Evolutionary conservation across 2,797 vertebrate species (phyloP).

Genomic region (Pseudochirops cupreus): DNA sequence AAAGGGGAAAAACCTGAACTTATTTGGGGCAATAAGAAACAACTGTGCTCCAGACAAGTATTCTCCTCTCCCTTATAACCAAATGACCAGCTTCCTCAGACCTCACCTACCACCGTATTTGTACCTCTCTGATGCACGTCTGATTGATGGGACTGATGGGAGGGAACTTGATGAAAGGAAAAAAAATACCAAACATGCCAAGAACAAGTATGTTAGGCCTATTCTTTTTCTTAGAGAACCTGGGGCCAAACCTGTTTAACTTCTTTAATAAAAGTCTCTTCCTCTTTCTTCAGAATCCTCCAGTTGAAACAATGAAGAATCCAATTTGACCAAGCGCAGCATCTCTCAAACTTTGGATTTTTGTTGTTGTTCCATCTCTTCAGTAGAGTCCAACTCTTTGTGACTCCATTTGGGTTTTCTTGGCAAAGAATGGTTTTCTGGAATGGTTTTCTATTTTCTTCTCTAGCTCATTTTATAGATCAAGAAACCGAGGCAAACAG

Average conservation of each 20-base stretch:
- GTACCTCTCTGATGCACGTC: not conserved
- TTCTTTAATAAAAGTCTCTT: not conserved
- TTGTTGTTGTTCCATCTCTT: not conserved
- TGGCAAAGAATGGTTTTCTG: too few relatives aligned
- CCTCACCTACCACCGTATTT: not conserved
- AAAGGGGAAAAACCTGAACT: not conserved
- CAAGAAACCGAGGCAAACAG: not conserved
- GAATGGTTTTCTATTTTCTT: not conserved
- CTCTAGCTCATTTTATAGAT: not conserved
- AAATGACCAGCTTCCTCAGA: not conserved
- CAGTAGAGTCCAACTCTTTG: not conserved
- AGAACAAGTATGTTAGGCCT: not conserved
- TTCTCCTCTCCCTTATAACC: not conserved
- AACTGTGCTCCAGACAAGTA: not conserved
- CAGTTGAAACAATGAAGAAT: not conserved
- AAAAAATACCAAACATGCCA: accelerated
- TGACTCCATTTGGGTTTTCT: too few relatives aligned
- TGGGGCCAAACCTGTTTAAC: not conserved
- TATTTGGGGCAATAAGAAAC: not conserved
- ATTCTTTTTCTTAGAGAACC: slow-evolving; percentile 39
- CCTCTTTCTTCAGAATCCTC: slow-evolving; percentile 3
- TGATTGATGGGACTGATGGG: not conserved
- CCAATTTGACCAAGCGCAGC: not conserved
- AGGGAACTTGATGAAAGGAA: not conserved
- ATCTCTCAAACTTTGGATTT: not conserved